Evolutionary conservation across 2,113 vertebrate species (phyloP).

Genomic region (Vidua macroura): DNA sequence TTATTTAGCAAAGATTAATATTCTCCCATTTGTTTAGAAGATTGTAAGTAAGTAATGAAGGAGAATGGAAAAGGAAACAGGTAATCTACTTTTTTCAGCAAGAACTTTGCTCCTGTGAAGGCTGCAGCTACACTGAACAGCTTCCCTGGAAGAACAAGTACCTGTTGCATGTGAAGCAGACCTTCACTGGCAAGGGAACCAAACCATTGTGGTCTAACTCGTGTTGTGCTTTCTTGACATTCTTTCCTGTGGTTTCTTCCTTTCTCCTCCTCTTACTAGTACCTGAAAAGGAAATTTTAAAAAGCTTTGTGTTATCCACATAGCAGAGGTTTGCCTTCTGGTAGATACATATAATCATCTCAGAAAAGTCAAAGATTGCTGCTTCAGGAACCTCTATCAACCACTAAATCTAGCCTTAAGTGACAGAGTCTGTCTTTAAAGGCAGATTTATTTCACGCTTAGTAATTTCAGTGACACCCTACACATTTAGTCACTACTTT

Average conservation of each 20-base stretch:
- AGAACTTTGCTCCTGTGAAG: background rate
- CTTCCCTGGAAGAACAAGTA: slow-evolving; percentile 58
- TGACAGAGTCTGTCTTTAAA: background rate
- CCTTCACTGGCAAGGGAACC: slow-evolving; percentile 93
- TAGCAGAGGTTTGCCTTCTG: background rate
- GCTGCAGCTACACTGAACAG: background rate
- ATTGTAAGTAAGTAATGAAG: background rate
- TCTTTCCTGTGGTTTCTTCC: slow-evolving; percentile 93
- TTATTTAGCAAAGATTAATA: background rate
- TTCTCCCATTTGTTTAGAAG: background rate
- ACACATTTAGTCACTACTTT: background rate
- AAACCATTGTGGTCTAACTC: slow-evolving; percentile 95
- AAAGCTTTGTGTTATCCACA: background rate
- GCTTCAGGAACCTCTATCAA: background rate
- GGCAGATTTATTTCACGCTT: background rate
- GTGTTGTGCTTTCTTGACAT: slow-evolving; percentile 91
- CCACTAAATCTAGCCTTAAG: background rate
- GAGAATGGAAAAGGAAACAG: background rate
- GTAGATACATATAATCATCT: background rate
- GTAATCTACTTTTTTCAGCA: background rate
- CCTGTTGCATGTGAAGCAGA: slow-evolving; percentile 97
- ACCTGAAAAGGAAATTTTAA: slow-evolving; percentile 75
- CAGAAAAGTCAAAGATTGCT: background rate
- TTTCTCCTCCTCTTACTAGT: slow-evolving; percentile 95
- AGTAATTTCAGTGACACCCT: background rate